These are phyloP conservation scores for Leucopsar rothschildi DNA, from an alignment of 2,113 vertebrate species.

Conservation along the genomic window DNA sequence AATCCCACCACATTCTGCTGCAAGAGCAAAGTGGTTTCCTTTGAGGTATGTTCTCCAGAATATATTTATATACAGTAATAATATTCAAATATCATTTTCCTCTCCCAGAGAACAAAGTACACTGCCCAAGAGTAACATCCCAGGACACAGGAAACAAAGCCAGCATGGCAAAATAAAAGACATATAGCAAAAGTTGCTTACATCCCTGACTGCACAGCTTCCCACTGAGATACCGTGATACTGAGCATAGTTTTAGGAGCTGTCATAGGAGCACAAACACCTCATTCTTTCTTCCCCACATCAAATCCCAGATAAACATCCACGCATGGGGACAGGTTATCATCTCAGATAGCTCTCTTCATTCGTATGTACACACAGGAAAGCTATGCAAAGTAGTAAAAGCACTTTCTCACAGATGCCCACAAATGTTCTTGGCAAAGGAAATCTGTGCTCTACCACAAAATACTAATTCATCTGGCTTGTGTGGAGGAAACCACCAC, in stretches of 20 bases:
- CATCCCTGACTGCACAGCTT: not conserved
- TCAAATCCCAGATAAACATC: not conserved
- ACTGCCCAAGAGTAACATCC: not conserved
- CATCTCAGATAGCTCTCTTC: not conserved
- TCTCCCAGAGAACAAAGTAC: not conserved
- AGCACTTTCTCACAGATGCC: not conserved
- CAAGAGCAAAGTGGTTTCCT: not conserved
- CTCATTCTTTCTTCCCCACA: not conserved
- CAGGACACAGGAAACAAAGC: not conserved
- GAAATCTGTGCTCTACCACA: not conserved
- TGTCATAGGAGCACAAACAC: not conserved
- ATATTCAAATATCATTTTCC: not conserved
- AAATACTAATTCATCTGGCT: not conserved
- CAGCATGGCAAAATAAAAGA: not conserved
- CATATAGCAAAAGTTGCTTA: not conserved
- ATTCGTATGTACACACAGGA: not conserved
- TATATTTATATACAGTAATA: not conserved
- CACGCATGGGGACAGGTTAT: not conserved
- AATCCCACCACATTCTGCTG: not conserved
- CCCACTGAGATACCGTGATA: not conserved
- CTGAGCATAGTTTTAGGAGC: not conserved
- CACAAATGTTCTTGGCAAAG: constrained; percentile 8
- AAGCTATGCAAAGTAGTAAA: not conserved
- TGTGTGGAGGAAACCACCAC: not conserved
- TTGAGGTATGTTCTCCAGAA: not conserved